Evolutionary conservation across 1,140 invertebrate genomes (phyloP).

Genomic region (Pollicipes pollicipes): DNA sequence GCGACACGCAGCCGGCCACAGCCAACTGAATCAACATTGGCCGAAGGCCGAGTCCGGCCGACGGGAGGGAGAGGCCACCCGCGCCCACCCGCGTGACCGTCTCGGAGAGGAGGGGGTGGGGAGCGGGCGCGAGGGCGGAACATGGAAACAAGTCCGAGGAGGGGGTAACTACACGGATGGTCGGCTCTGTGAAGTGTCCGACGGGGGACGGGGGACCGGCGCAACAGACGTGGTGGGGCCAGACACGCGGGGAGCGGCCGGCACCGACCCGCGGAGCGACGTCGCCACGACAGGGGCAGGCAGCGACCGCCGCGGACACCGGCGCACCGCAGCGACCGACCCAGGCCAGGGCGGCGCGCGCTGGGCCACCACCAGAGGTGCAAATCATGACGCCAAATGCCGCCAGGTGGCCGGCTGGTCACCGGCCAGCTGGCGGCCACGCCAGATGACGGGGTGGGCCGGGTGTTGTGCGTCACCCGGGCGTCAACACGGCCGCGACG

Average conservation of each 20-base stretch:
- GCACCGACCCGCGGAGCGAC: too few species aligned
- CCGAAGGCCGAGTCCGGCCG: too few species aligned
- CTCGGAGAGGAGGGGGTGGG: neutral
- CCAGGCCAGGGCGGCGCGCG: too few species aligned
- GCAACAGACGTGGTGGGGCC: too few species aligned
- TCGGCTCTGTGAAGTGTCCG: neutral
- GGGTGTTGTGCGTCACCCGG: neutral
- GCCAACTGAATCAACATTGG: too few species aligned
- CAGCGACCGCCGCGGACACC: neutral
- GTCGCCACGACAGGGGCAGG: too few species aligned
- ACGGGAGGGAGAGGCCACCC: too few species aligned
- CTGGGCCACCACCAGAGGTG: neutral
- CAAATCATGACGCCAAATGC: neutral
- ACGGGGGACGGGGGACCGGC: neutral
- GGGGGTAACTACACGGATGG: neutral
- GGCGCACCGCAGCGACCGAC: neutral
- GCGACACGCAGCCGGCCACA: too few species aligned
- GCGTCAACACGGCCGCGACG: neutral
- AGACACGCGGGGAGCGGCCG: too few species aligned
- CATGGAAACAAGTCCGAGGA: neutral
- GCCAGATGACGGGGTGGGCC: neutral
- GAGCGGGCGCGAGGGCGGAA: neutral
- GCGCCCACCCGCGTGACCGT: too few species aligned
- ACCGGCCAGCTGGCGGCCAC: neutral
- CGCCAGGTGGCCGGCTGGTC: neutral